A percentile compares a stretch with the other conserved stretches of the same genome.
These are phyloP conservation scores for Orientallactaga sibirica DNA, from an alignment of 2,797 vertebrate species.

Conservation along the genomic window DNA sequence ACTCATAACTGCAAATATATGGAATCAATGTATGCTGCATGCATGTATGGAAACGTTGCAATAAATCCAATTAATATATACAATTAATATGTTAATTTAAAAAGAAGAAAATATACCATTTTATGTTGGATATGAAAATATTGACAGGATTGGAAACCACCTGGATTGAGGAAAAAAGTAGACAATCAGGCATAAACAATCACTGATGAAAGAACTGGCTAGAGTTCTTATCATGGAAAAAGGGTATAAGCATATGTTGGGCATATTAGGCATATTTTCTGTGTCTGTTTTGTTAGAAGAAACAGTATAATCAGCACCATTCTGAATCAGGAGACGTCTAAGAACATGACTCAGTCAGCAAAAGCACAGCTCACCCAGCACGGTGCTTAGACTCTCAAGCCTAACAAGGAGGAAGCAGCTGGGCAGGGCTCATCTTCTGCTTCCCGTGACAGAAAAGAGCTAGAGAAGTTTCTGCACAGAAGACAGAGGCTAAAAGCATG, in stretches of 20 bases:
- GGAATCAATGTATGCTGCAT: neutral
- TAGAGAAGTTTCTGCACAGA: constrained; percentile 11
- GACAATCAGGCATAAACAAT: neutral
- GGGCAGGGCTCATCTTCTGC: neutral
- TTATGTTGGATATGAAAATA: constrained; percentile 29
- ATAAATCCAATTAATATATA: neutral
- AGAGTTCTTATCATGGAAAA: constrained; percentile 30
- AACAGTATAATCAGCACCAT: constrained; percentile 29
- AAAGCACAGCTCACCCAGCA: constrained; percentile 70
- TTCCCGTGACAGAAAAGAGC: constrained; percentile 10
- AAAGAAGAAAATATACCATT: neutral
- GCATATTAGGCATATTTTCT: neutral
- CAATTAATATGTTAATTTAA: neutral
- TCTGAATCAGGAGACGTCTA: constrained; percentile 41
- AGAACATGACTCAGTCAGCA: constrained; percentile 61
- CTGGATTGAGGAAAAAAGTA: neutral
- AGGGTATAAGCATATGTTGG: neutral
- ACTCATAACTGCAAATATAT: constrained; percentile 26
- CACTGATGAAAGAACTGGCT: neutral
- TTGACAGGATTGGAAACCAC: constrained; percentile 38
- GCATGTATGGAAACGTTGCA: neutral
- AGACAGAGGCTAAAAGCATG: constrained; percentile 15
- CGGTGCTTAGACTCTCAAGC: constrained; percentile 8
- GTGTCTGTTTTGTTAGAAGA: neutral
- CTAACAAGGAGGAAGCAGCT: constrained; percentile 59